phyloP scores from a whole-genome alignment of 2,113 vertebrate genomes.

The Lepus europaeus region DNA sequence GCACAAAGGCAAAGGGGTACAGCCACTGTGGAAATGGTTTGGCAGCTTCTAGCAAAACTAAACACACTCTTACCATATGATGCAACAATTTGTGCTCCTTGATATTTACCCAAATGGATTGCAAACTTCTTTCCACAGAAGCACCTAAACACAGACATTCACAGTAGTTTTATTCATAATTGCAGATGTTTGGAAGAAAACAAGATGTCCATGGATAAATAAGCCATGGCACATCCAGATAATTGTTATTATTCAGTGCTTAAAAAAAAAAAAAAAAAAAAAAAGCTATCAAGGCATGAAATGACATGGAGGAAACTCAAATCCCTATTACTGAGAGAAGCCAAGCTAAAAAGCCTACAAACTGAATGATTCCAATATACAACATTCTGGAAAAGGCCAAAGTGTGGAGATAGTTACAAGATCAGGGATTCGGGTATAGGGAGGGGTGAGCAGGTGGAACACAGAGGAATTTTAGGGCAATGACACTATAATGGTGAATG shows the following conservation, averaged over 20 bases:
- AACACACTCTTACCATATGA: background rate
- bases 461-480: background rate
- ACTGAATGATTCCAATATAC: background rate
- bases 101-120: background rate
- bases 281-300: background rate
- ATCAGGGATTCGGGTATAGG: background rate
- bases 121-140: background rate
- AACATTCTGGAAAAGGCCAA: background rate
- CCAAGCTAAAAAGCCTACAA: background rate
- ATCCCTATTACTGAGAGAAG: background rate
- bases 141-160: background rate
- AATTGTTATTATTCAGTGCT: background rate
- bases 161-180: background rate
- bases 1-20: background rate
- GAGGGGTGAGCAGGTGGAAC: background rate
- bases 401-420: background rate
- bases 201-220: background rate
- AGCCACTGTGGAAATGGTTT: background rate
- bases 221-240: background rate
- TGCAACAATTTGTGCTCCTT: background rate
- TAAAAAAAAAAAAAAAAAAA: background rate
- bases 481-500: background rate
- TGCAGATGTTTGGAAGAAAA: background rate
- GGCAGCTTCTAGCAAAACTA: background rate
- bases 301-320: background rate